Base-by-base conservation (phyloP, 2,797 vertebrate genomes). In the Cynopterus sphinx region DNA sequence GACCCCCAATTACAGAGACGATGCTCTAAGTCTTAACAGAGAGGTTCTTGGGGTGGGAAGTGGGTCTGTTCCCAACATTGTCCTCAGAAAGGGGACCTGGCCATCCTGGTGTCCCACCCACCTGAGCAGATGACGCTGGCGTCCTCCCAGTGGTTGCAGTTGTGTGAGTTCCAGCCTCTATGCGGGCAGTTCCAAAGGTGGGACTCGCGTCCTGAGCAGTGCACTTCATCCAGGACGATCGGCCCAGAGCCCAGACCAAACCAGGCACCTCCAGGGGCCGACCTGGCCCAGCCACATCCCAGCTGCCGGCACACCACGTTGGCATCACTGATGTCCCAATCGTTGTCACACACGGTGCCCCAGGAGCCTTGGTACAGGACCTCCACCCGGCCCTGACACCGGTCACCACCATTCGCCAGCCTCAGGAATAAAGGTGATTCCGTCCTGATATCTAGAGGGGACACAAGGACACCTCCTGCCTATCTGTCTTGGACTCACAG, bases 111-210 rank as follows among this genome's bases (percentile, higher is more conserved):
- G 55, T 33, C 33, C 33, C 33, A 53, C 51, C 24, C 41, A 96
- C 79, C 90, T 73, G 97, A 89, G 55, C 96, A 97, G 78, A 96
- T 9, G 46, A 96, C 94, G 1, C 81, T 28, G 2, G 83, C n/a
- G 0, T 83, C 95, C 10, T 77, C 59, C 28, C 59, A 43, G 2
- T 7, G 0, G 4, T 75, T 0, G 5, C 91, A 93, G 67, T 90
- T 93, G 16, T 96, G 91, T 0, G 6, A 6, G 19, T 81, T n/a
- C 87, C 91, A 96, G 16, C 57, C 41, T 0, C 0, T 15, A 67
- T 87, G 91, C 4, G 49, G 7, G 12, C 87, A 90, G 51, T 2
- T 43, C 87, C 95, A 96, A 9, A 90, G 33, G 26, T 53, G 46
- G 24, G 19, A 33, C 70, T 94, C 95, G 0, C 57, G 0, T 0